Evolutionary conservation across 2,113 vertebrate species (phyloP).

Genomic region (Microtus richardsoni): DNA sequence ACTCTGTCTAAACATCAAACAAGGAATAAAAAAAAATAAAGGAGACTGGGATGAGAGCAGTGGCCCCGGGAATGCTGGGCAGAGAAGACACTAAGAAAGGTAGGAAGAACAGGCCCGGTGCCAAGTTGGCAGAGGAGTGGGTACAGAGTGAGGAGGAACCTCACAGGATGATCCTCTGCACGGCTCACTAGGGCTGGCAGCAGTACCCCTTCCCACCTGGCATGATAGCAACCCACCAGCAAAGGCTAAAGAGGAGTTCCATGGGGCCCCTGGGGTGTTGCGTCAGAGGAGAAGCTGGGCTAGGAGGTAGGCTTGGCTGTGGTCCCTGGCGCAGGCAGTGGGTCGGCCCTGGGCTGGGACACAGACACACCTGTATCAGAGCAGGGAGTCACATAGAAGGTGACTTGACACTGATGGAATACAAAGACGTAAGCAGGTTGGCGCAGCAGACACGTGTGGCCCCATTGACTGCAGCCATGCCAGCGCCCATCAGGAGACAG

Average conservation of each 20-base stretch:
- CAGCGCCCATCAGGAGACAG: not conserved
- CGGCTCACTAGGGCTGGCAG: not conserved
- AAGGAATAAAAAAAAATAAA: not conserved
- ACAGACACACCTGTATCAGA: rapidly evolving
- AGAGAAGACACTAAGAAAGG: not conserved
- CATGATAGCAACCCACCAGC: not conserved
- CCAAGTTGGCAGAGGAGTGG: not conserved
- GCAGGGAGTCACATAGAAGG: not conserved
- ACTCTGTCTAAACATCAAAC: not conserved
- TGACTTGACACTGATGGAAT: not conserved
- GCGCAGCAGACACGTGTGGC: not conserved
- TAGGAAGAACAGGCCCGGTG: rapidly evolving
- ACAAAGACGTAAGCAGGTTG: too few relatives aligned
- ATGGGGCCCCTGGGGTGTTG: rapidly evolving
- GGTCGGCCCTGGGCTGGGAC: not conserved
- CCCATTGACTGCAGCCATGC: too few relatives aligned
- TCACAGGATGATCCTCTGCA: rapidly evolving
- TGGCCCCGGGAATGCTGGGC: not conserved
- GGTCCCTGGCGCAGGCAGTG: not conserved
- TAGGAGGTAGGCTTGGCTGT: not conserved
- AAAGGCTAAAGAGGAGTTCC: not conserved
- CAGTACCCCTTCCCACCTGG: not conserved
- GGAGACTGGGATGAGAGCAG: not conserved
- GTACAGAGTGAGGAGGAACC: not conserved
- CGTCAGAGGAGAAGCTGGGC: not conserved